These are phyloP conservation scores for Hippocampus zosterae DNA, from an alignment of 2,113 vertebrate genomes.

Conservation along the genomic window DNA sequence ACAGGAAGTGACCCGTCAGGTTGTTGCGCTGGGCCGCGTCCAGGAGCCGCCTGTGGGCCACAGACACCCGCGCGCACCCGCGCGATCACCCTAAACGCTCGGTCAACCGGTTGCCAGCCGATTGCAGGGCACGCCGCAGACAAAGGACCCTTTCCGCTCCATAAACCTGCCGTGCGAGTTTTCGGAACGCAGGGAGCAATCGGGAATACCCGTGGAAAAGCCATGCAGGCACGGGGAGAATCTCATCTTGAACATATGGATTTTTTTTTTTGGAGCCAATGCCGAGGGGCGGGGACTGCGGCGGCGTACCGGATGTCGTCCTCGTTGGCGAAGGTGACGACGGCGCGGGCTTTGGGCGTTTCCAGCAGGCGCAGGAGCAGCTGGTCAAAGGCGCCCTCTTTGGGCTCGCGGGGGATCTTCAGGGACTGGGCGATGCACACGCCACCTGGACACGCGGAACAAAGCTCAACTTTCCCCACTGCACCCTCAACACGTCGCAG, in stretches of 20 bases:
- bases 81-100: no score
- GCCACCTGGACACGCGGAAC: constrained; percentile 72
- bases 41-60: constrained; percentile 78
- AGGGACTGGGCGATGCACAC: constrained; percentile 96
- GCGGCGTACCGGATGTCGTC: constrained; percentile 87
- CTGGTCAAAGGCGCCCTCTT: constrained; percentile 90
- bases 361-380: constrained; percentile 88
- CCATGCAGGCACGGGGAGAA: no score
- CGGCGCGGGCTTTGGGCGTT: constrained; percentile 88
- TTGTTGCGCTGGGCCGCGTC: constrained; percentile 89
- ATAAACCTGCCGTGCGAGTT: no score
- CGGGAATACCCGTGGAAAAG: no score
- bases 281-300: no score
- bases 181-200: no score
- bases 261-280: neutral
- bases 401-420: constrained; percentile 92
- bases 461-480: no score
- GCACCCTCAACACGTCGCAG: no score
- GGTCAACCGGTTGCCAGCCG: no score
- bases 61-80: neutral
- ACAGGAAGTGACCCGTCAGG: constrained; percentile 93
- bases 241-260: neutral
- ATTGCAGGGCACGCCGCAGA: no score
- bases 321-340: constrained; percentile 95
- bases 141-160: no score